These are phyloP conservation scores for Vanessa atalanta DNA, from an alignment of 1,140 invertebrate genomes.

Conservation along the genomic window DNA sequence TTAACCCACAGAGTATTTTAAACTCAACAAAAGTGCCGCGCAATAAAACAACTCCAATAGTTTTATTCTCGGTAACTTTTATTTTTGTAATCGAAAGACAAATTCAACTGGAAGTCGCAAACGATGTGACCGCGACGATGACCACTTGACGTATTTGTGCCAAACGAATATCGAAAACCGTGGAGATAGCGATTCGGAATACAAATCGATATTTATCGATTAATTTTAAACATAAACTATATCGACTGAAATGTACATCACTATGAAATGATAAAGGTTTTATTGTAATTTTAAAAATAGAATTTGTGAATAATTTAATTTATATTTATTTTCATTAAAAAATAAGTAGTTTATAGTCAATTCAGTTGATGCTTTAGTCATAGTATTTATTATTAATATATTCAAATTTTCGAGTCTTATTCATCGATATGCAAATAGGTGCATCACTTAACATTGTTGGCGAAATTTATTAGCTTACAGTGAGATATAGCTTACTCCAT, in stretches of 20 bases:
- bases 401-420: too few relatives aligned
- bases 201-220: not conserved
- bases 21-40: constrained; percentile 13
- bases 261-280: not conserved
- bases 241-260: not conserved
- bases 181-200: constrained; percentile 30
- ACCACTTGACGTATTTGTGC: constrained; percentile 50
- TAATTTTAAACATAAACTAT: not conserved
- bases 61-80: constrained; percentile 28
- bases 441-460: not conserved
- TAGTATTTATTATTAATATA: too few relatives aligned
- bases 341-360: too few relatives aligned
- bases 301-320: too few relatives aligned
- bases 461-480: not conserved
- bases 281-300: too few relatives aligned
- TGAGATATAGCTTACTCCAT: not conserved
- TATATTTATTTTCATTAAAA: too few relatives aligned
- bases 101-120: constrained; percentile 38
- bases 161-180: constrained; percentile 38
- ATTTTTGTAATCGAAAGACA: constrained; percentile 41
- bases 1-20: constrained; percentile 10
- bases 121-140: constrained; percentile 34
- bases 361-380: too few relatives aligned
- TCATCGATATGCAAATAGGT: constrained; percentile 1
- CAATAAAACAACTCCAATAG: constrained; percentile 16